Evolutionary conservation across 2,113 vertebrate genomes (phyloP).

Genomic region (Labrus mixtus): DNA sequence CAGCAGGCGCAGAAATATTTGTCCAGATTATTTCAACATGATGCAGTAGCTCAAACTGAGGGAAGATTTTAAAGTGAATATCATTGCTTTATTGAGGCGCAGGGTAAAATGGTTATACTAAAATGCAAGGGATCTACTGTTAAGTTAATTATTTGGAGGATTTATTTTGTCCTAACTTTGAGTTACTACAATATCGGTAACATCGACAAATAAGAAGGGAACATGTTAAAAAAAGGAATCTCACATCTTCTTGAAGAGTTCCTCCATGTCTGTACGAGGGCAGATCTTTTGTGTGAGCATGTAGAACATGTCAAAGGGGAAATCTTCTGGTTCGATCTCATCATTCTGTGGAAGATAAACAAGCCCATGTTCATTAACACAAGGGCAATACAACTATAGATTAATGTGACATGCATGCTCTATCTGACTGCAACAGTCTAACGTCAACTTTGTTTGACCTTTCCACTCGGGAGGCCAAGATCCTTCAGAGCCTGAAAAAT

Average conservation of each 20-base stretch:
- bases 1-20: slow-evolving; percentile 85
- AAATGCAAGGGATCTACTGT: neutral
- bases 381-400: neutral
- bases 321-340: slow-evolving; percentile 93
- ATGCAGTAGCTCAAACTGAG: slow-evolving; percentile 33
- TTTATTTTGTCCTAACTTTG: slow-evolving; percentile 1
- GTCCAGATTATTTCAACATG: slow-evolving; percentile 51
- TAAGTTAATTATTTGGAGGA: slow-evolving; percentile 5
- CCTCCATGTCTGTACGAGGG: slow-evolving; percentile 97
- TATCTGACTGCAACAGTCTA: too few species aligned
- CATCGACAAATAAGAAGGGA: neutral
- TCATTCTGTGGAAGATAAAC: slow-evolving; percentile 89
- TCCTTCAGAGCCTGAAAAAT: slow-evolving; percentile 99
- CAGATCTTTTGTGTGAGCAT: slow-evolving; percentile 99
- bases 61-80: slow-evolving; percentile 17
- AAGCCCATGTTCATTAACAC: neutral
- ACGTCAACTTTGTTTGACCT: slow-evolving; percentile 83
- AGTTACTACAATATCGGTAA: neutral
- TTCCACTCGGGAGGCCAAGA: slow-evolving; percentile 97
- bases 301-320: slow-evolving; percentile 98
- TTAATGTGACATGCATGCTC: neutral
- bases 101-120: neutral
- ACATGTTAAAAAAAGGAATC: slow-evolving; percentile 57
- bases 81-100: slow-evolving; percentile 2
- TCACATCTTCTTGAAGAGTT: slow-evolving; percentile 98